Evolutionary conservation across 2,113 vertebrate species (phyloP).

Genomic region (Galemys pyrenaicus): DNA sequence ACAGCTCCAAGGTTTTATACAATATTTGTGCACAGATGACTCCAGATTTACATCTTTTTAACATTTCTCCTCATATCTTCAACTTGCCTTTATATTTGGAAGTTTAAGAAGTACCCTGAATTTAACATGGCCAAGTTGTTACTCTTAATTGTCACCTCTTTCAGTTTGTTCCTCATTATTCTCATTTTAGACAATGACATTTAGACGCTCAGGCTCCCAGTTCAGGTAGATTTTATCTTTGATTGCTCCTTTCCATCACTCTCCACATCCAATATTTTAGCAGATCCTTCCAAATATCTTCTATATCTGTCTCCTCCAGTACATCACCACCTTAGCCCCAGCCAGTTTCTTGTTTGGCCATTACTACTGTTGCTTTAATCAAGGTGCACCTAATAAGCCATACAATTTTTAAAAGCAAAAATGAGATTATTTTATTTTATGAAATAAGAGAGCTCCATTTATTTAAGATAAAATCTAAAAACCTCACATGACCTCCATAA

Average conservation of each 20-base stretch:
- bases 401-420: neutral
- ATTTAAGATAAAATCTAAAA: slow-evolving; percentile 38
- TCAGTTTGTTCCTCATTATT: neutral
- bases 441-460: neutral
- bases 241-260: neutral
- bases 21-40: neutral
- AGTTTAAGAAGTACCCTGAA: neutral
- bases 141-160: neutral
- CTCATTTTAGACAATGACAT: neutral
- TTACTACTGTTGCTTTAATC: neutral
- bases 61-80: neutral
- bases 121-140: neutral
- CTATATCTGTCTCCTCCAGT: neutral
- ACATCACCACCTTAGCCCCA: neutral
- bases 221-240: neutral
- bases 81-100: neutral
- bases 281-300: neutral
- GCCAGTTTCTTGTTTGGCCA: neutral
- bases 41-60: neutral
- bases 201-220: neutral
- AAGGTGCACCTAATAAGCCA: neutral
- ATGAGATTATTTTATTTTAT: neutral
- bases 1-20: neutral
- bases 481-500: neutral
- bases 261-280: neutral